phyloP scores from a whole-genome alignment of 2,888 invertebrate genomes.

The Caenorhabditis macrosperma region DNA sequence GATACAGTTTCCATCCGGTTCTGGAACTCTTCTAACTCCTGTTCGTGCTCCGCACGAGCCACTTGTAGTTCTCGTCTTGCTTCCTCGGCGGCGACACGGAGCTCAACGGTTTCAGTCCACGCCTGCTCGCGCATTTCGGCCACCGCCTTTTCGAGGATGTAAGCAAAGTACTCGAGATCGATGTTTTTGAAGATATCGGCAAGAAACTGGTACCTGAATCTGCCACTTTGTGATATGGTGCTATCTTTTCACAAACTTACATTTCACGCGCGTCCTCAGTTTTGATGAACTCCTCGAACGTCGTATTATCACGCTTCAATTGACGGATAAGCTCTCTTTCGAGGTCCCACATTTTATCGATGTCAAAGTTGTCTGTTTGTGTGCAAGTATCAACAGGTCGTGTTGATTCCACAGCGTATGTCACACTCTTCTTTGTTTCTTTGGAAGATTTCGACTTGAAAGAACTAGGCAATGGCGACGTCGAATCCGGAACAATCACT shows the following conservation, averaged over 20 bases:
- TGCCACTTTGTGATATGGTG: background rate
- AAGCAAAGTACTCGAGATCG: conserved; percentile 7
- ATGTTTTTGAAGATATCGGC: conserved; percentile 24
- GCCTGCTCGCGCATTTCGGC: conserved; percentile 10
- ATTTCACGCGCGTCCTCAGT: conserved; percentile 18
- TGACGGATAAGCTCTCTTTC: conserved; percentile 21
- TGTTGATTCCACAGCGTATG: background rate
- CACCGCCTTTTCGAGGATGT: conserved; percentile 22
- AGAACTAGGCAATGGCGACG: background rate
- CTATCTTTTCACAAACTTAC: background rate
- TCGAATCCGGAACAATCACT: background rate
- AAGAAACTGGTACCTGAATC: conserved; percentile 37
- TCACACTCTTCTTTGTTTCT: conserved; percentile 5
- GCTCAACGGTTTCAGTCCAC: conserved; percentile 6
- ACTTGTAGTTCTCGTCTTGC: background rate
- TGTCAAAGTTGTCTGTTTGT: conserved; percentile 1
- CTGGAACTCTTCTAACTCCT: conserved; percentile 13
- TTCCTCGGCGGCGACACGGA: conserved; percentile 23
- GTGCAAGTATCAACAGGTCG: background rate
- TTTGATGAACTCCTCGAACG: conserved; percentile 17
- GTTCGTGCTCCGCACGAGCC: conserved; percentile 6
- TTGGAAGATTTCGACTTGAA: background rate
- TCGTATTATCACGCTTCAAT: conserved; percentile 1
- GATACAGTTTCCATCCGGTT: conserved; percentile 18
- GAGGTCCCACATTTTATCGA: conserved; percentile 20